A percentile compares a stretch with the other conserved stretches of the same genome.
phyloP scores from a whole-genome alignment of 2,888 invertebrate genomes.

The Phengaris alcon region DNA sequence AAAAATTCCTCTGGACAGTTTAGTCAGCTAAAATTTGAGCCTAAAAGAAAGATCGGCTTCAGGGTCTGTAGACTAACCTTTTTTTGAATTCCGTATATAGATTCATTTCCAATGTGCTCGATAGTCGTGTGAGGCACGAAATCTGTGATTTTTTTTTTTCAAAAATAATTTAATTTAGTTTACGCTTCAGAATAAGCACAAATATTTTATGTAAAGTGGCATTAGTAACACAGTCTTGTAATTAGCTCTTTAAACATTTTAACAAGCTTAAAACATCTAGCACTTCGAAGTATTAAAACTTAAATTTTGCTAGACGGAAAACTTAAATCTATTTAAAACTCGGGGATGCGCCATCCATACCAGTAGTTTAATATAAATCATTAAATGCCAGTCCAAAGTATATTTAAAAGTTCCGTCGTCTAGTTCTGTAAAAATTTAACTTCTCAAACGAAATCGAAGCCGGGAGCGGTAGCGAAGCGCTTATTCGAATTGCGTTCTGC shows the following conservation, averaged over 20 bases:
- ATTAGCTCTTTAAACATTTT: conserved; percentile 12
- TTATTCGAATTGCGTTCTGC: conserved; percentile 75
- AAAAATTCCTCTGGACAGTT: no score
- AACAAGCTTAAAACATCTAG: conserved; percentile 14
- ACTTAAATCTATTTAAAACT: conserved; percentile 23
- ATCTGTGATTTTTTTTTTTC: no score
- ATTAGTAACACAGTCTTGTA: conserved; percentile 1
- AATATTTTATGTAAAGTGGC: conserved; percentile 1
- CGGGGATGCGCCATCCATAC: conserved; percentile 13
- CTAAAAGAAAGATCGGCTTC: no score
- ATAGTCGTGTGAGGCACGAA: no score
- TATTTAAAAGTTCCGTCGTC: conserved; percentile 59
- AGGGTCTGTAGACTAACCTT: no score
- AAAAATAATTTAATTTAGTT: no score
- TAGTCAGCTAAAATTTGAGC: no score
- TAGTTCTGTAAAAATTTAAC: conserved; percentile 74
- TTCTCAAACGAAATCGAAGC: conserved; percentile 70
- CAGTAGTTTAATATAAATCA: conserved; percentile 38
- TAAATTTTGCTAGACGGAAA: conserved; percentile 1
- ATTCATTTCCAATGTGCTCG: no score
- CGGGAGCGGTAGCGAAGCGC: conserved; percentile 58
- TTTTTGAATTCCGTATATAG: no score
- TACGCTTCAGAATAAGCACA: neutral
- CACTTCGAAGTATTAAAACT: neutral
- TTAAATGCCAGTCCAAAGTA: conserved; percentile 54